Evolutionary conservation across 2,113 vertebrate genomes (phyloP), one percentile per base, ranked within the genome.

Genomic region (Oreochromis tanganicae): DNA sequence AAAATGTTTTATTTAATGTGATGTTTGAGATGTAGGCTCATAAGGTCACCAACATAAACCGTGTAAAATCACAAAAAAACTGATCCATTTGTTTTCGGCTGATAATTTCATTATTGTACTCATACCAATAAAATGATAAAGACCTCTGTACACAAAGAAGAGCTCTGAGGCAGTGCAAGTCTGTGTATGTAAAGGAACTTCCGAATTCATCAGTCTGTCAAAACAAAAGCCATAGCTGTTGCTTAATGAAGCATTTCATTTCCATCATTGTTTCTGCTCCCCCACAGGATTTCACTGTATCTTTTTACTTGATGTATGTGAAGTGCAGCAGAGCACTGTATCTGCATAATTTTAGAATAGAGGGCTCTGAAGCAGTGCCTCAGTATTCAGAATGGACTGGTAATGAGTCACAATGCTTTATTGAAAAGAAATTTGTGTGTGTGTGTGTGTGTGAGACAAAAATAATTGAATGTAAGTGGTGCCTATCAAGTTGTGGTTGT

Each of bases 401-500:
- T 93, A 92, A 92, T 93, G 89, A 87, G 73, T 91, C 75, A 90
- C 89, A 89, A 79, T 91, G 86, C 91, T 84, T 81, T 36, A 85
- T 81, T 87, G 81, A 66, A 79, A 56, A 84, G 84, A 82, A 90
- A 82, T 56, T 82, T 80, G 48, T 38, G 79, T 38, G 32, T 24
- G 63, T 71, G 63, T 59, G 36, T 68, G 59, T n/a, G 88, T 85
- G 85, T 52, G 78, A 54, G 87, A 89, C 84, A 89, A 85, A 90
- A 87, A 92, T 93, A 94, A 94, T 93, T 95, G 88, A 93, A 95
- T 94, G 89, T 91, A 93, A 94, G 91, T 92, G 86, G 87, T 91
- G 85, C 90, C 89, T 91, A 90, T 95, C 88, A 89, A 84, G 85
- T 78, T 87, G 83, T 71, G 87, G 87, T 86, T 41, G 84, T 91